Base-by-base conservation (phyloP, 1,140 invertebrate species). In the Aphaenogaster rudis region DNA sequence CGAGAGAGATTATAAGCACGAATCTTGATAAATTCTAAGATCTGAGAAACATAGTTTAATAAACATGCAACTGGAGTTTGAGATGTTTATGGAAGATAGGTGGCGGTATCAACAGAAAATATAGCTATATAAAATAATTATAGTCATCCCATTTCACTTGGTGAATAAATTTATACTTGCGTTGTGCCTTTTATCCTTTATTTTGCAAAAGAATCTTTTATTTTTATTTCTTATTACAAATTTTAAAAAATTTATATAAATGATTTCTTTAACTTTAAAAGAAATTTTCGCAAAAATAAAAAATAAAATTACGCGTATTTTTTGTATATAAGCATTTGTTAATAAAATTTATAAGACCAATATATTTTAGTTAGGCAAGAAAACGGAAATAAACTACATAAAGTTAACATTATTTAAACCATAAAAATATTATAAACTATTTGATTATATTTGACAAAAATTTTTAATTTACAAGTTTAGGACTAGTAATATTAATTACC, bases 31-130 rank as follows among this genome's bases (percentile, higher is more conserved):
- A 36, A 48, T 39, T 21, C 11, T 79, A 50, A 61, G 17, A 79
- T 79, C 42, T 66, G 5, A 11, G 3, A 39, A 79, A 33, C 33
- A 21, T 67, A 50, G 13, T 21, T 66, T 13, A 61, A 39, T 33
- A 79, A 79, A 79, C 63, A 79, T 79, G 61, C 45, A 79, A 64
- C 8, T 52, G 45, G 3, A 64, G 42, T 45, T 77, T 11, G 13
- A 79, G 36, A 79, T n/a, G 28, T 66, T 66, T 50, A 39, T 57
- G 33, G n/a, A 66, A 79, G 17, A 64, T 78, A 78, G 3, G 50
- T 64, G 21, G 13, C 11, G 6, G 6, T 36, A 66, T 79, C 3
- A 66, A 33, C 33, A 48, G 28, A 64, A 64, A n/a, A 36, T 64
- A 48, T 6, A 67, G 17, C 17, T 42, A 17, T 45, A 3, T 48